Conservation (phyloP, 2,888 invertebrate species). For the Calameuta pallipes region DNA sequence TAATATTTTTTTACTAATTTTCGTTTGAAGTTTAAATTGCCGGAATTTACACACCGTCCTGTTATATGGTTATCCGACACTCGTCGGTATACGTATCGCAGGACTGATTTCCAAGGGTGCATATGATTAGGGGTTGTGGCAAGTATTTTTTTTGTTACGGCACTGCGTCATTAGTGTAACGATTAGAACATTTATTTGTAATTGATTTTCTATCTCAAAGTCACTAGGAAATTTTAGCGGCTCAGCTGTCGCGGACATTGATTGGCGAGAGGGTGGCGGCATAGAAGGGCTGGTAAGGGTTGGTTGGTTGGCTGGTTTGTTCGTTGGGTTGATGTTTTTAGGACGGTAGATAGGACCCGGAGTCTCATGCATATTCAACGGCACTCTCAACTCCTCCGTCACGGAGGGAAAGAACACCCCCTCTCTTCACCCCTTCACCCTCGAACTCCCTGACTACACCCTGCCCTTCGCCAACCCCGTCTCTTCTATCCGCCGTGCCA, state of each 20-base stretch:
- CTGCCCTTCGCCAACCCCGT: conserved; percentile 42
- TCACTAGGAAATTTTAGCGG: conserved; percentile 52
- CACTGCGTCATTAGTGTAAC: background rate
- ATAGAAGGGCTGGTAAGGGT: conserved; percentile 18
- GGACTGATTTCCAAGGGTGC: background rate
- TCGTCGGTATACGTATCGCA: background rate
- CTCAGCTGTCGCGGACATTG: conserved; percentile 57
- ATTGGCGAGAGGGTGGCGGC: conserved; percentile 55
- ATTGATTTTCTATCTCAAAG: conserved; percentile 1
- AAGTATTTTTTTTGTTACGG: background rate
- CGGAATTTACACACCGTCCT: background rate
- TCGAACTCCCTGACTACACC: conserved; percentile 28
- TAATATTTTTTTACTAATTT: background rate
- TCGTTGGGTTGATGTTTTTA: conserved; percentile 62
- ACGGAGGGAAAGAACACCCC: conserved; percentile 66
- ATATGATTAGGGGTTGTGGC: background rate
- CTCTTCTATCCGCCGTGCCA: background rate
- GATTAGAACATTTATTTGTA: background rate
- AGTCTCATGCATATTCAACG: conserved; percentile 66
- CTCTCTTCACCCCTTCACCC: conserved; percentile 35
- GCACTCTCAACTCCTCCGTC: conserved; percentile 66
- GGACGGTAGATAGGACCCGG: conserved; percentile 63
- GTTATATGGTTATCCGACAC: background rate
- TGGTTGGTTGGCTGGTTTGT: conserved; percentile 33
- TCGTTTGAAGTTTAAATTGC: background rate